Percentiles rank a stretch among this genome's conserved stretches.
These are phyloP conservation scores for Myiozetetes cayanensis DNA, from an alignment of 2,113 vertebrate species.

Conservation along the genomic window DNA sequence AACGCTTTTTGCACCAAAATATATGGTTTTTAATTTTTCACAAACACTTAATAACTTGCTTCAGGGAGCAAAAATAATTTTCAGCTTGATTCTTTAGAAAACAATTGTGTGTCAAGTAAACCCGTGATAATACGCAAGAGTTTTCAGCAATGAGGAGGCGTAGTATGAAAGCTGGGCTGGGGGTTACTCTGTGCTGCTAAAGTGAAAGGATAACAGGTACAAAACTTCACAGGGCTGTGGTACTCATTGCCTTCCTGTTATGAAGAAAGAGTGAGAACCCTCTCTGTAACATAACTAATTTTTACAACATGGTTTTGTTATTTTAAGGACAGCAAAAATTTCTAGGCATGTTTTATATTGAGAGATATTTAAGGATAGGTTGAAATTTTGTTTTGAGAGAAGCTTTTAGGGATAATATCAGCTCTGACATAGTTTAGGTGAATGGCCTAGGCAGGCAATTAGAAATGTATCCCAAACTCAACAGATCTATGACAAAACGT, in stretches of 20 bases:
- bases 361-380: background rate
- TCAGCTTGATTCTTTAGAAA: background rate
- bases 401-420: constrained; percentile 43
- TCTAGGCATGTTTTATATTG: background rate
- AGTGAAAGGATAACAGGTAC: background rate
- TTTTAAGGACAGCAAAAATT: background rate
- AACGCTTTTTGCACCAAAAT: background rate
- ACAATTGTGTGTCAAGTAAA: background rate
- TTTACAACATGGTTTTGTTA: background rate
- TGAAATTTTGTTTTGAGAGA: background rate
- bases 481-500: background rate
- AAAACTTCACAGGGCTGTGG: background rate
- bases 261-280: background rate
- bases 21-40: background rate
- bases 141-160: background rate
- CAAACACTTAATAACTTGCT: background rate
- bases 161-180: background rate
- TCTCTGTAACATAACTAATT: background rate
- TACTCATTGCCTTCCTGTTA: background rate
- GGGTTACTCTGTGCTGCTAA: background rate
- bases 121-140: accelerated
- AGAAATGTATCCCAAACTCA: background rate
- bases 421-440: background rate
- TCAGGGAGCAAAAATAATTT: background rate
- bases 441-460: background rate